These are phyloP conservation scores for Heliornis fulica DNA, from an alignment of 2,113 vertebrate genomes.

Conservation along the genomic window DNA sequence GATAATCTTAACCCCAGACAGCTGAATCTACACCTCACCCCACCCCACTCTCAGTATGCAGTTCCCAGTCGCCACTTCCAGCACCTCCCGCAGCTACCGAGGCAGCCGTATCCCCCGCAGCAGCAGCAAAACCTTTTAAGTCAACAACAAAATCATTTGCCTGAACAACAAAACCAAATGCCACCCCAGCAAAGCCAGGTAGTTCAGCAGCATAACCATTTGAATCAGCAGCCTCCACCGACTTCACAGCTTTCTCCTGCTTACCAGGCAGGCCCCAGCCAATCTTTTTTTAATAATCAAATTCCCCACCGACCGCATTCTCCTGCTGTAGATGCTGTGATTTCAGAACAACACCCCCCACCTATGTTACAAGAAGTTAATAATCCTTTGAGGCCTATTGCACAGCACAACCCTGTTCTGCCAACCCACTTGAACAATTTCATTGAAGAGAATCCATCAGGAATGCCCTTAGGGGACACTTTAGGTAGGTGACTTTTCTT, in stretches of 20 bases:
- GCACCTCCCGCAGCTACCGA: conserved; percentile 83
- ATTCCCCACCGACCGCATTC: conserved; percentile 87
- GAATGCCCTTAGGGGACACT: conserved; percentile 82
- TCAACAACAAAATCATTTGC: conserved; percentile 75
- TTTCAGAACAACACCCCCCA: conserved; percentile 76
- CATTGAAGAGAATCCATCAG: conserved; percentile 85
- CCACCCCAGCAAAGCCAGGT: conserved; percentile 79
- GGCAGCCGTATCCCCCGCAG: conserved; percentile 85
- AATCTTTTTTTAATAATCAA: conserved; percentile 85
- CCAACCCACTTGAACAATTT: conserved; percentile 89
- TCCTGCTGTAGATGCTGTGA: conserved; percentile 83
- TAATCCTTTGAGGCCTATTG: conserved; percentile 82
- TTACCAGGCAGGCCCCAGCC: conserved; percentile 79
- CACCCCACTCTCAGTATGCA: conserved; percentile 84
- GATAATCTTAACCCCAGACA: conserved; percentile 87
- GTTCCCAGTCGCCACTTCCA: conserved; percentile 80
- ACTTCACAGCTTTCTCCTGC: conserved; percentile 85
- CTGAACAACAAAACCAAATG: conserved; percentile 75
- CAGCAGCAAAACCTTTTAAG: conserved; percentile 75
- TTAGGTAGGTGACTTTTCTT: conserved; percentile 82
- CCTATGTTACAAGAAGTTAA: conserved; percentile 81
- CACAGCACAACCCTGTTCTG: conserved; percentile 83
- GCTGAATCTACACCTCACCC: conserved; percentile 87
- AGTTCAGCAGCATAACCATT: conserved; percentile 78
- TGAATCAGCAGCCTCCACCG: conserved; percentile 71